Evolutionary conservation across 2,797 vertebrate species (phyloP).

Genomic region (Sternotherus odoratus): DNA sequence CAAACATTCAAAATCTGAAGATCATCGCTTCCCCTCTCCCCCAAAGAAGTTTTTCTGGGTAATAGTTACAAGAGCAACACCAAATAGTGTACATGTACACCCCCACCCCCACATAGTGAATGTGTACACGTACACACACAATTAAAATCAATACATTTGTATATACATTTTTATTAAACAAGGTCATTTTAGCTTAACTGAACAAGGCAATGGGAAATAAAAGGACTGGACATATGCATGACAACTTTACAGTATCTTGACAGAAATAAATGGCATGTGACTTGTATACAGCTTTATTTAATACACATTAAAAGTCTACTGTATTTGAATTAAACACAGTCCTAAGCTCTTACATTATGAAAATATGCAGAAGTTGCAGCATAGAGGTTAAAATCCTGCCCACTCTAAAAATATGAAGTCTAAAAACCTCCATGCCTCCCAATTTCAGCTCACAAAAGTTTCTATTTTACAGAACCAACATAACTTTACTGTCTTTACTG

Average conservation of each 20-base stretch:
- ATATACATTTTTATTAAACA: constrained; percentile 82
- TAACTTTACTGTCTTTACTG: constrained; percentile 70
- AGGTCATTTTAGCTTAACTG: constrained; percentile 73
- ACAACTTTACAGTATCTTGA: constrained; percentile 59
- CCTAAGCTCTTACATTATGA: constrained; percentile 68
- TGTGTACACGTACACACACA: neutral
- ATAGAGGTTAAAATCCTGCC: constrained; percentile 69
- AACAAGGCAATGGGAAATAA: constrained; percentile 78
- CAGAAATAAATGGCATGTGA: constrained; percentile 68
- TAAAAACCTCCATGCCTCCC: constrained; percentile 71
- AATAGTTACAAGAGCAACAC: neutral
- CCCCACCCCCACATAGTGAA: accelerated
- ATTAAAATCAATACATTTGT: constrained; percentile 24
- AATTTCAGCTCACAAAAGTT: constrained; percentile 59
- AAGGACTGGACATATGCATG: constrained; percentile 71
- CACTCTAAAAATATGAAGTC: constrained; percentile 79
- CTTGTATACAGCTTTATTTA: constrained; percentile 57
- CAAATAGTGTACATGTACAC: accelerated
- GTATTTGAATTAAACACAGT: constrained; percentile 65
- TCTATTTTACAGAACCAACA: constrained; percentile 63
- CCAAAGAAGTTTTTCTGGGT: neutral
- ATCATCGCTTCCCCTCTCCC: neutral
- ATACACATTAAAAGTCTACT: constrained; percentile 50
- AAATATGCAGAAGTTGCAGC: constrained; percentile 67
- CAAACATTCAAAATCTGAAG: neutral